Base-by-base conservation (phyloP, 2,888 invertebrate species). In the Tetragonula carbonaria region DNA sequence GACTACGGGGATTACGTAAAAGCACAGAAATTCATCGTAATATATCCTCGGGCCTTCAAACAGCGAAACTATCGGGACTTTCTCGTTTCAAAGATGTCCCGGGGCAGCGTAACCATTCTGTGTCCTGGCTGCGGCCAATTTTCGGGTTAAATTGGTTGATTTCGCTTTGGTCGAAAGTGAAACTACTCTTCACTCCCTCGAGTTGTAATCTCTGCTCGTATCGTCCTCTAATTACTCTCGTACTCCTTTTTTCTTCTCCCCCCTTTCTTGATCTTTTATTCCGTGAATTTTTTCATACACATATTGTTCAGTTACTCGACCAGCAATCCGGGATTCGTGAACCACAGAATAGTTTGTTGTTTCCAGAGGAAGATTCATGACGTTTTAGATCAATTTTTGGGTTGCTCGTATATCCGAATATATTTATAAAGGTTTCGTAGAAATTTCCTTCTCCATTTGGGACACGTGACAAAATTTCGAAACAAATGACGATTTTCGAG, bases 51-150 rank as follows among this genome's bases (percentile, higher is more conserved):
- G 82, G 65, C 78, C 84, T 87, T 70, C 78, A 86, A 86, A 87
- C 90, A 88, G 86, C 88, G 91, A 91, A 91, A 91, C 86, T 71
- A 79, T 80, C 85, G 88, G 85, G 82, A 91, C 91, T 92, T 92
- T 93, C 91, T 90, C 92, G 86, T 83, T 87, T 78, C 84, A 86
- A 88, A 87, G 88, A 86, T 28, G 28, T 87, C 84, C 80, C 67
- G 18, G 62, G n/a, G 45, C 16, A 67, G 63, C 63, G 33, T 59
- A 6, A 21, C 51, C 23, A 13, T 16, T 5, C 53, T 53, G 38
- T 53, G 38, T 11, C 14, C 33, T n/a, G 33, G 51, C 50, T 23
- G 2, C 13, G 74, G 62, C 66, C 75, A 70, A 66, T 85, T 87
- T 84, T 85, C 78, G 78, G 75, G 38, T 65, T 55, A 70, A 78